phyloP scores from a whole-genome alignment of 2,888 invertebrate species.

The Galerucella calmariensis region DNA sequence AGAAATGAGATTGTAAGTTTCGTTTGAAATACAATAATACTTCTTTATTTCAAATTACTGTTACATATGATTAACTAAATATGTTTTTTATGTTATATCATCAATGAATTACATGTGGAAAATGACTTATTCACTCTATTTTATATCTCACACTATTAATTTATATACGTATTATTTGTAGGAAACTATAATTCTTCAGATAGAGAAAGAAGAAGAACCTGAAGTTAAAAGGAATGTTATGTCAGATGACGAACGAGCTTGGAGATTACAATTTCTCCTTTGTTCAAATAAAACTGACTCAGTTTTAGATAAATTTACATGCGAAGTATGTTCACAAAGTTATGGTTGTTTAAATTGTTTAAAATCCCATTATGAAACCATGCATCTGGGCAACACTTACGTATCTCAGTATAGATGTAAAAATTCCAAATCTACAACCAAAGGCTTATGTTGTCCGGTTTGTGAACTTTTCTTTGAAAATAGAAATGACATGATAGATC shows the following conservation, averaged over 20 bases:
- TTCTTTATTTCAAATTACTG: no score
- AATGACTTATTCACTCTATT: no score
- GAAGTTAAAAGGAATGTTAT: constrained; percentile 18
- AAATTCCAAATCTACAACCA: constrained; percentile 23
- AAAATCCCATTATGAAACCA: constrained; percentile 51
- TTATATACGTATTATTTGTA: constrained; percentile 17
- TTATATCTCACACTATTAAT: background rate
- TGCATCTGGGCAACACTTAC: constrained; percentile 44
- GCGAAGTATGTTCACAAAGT: constrained; percentile 38
- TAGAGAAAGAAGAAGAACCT: constrained; percentile 38
- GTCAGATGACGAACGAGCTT: constrained; percentile 24
- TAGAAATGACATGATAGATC: constrained; percentile 41
- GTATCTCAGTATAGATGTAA: constrained; percentile 48
- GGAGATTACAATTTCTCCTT: constrained; percentile 22
- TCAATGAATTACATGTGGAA: no score
- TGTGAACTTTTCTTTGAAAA: constrained; percentile 39
- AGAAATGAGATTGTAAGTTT: constrained; percentile 38
- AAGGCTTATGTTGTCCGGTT: constrained; percentile 36
- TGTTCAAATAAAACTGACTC: constrained; percentile 24
- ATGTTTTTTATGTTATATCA: background rate
- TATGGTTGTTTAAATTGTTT: constrained; percentile 51
- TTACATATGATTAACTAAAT: background rate
- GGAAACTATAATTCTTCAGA: constrained; percentile 46
- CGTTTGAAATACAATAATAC: constrained; percentile 18
- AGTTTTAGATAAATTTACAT: constrained; percentile 31